Percentiles rank a stretch among this genome's conserved stretches.
Conservation (phyloP, 1,140 invertebrate genomes). For the Elymnias hypermnestra region DNA sequence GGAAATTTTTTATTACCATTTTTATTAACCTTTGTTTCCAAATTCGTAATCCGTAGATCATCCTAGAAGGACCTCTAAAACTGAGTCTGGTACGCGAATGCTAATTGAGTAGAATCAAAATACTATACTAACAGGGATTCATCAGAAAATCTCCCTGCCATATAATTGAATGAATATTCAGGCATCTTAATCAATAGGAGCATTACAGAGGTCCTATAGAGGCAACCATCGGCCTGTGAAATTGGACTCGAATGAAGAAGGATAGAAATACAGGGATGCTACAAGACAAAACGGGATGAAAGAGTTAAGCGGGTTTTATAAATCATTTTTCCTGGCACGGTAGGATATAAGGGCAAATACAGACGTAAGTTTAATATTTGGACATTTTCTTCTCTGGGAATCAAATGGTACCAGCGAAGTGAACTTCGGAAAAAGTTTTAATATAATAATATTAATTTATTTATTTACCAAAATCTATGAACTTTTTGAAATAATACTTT, state of each 20-base stretch:
- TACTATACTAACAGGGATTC: conserved; percentile 35
- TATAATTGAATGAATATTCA: conserved; percentile 75
- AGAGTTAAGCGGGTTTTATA: conserved; percentile 55
- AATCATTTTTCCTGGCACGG: conserved; percentile 70
- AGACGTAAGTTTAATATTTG: conserved; percentile 13
- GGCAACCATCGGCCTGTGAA: conserved; percentile 65
- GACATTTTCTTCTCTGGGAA: no score
- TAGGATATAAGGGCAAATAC: conserved; percentile 37
- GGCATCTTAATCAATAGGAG: conserved; percentile 71
- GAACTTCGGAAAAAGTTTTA: no score
- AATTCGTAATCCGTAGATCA: no score
- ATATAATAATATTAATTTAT: no score
- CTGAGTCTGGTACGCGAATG: no score
- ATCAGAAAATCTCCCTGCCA: conserved; percentile 52
- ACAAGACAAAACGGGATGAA: conserved; percentile 32
- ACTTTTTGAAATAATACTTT: background rate
- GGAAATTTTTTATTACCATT: no score
- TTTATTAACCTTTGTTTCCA: no score
- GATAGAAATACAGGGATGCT: conserved; percentile 27
- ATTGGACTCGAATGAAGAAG: conserved; percentile 57
- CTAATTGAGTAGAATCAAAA: conserved; percentile 11
- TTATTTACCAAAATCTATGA: no score
- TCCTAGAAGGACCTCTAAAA: no score
- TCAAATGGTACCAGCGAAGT: no score
- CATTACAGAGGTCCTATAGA: conserved; percentile 59